These are phyloP conservation scores for Boloria selene DNA, from an alignment of 2,888 invertebrate species.

Conservation along the genomic window DNA sequence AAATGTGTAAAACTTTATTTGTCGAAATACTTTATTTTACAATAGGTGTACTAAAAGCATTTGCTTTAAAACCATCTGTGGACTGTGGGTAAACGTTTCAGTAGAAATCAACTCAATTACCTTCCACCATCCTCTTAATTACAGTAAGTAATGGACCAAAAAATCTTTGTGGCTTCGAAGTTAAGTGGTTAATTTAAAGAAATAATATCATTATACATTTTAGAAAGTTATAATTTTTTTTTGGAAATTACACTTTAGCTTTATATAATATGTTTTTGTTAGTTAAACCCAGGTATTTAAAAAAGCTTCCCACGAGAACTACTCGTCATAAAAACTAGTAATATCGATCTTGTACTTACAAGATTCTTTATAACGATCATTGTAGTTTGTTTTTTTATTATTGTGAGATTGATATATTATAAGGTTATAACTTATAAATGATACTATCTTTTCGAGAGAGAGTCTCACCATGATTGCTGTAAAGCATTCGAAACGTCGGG, in stretches of 20 bases:
- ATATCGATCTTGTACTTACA: background rate
- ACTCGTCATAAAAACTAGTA: background rate
- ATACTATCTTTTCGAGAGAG: too few relatives aligned
- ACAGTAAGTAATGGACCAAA: constrained; percentile 7
- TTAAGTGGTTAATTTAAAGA: background rate
- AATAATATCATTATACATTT: background rate
- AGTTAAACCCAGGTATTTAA: too few relatives aligned
- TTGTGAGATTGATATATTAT: background rate
- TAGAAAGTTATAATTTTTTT: background rate
- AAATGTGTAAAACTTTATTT: too few relatives aligned
- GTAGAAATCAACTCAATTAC: constrained; percentile 11
- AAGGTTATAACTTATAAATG: too few relatives aligned
- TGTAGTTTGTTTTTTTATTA: background rate
- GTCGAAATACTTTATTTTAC: too few relatives aligned
- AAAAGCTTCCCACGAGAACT: background rate
- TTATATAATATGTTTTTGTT: too few relatives aligned
- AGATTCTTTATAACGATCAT: background rate
- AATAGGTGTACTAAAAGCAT: background rate
- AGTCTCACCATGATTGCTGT: too few relatives aligned
- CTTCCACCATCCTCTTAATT: constrained; percentile 4
- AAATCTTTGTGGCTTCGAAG: constrained; percentile 4
- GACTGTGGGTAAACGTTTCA: background rate
- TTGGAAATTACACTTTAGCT: too few relatives aligned
- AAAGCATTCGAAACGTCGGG: too few relatives aligned
- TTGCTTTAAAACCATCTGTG: background rate